Evolutionary conservation across 2,797 vertebrate genomes (phyloP), one percentile per base, ranked within the genome.

Genomic region (Vipera latastei): DNA sequence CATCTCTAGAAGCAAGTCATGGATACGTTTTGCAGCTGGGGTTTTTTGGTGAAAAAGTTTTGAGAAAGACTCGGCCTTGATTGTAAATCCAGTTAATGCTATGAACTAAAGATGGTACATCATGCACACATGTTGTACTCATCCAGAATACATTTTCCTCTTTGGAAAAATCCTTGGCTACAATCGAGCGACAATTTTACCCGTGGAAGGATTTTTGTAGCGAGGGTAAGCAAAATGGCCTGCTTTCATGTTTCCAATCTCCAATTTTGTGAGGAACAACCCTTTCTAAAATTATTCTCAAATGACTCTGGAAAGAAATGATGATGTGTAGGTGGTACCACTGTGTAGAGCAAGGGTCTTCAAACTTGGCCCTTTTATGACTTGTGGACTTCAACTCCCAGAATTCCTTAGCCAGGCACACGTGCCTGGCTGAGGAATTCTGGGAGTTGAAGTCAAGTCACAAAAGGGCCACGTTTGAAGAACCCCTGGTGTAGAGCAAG

Each of bases 1-100:
- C 94, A 92, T 85, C 96, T 96, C 97, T 95, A 94, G 93, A 25
- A 95, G 73, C 95, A 97, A 97, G 97, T 95, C 97, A 97, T 95
- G 94, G 93, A 97, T 0, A 6, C 93, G 95, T 94, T 97, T 96
- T 97, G 97, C 93, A 96, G 95, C 96, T 95, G 96, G 96, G 96
- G 97, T 97, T 93, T 93, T 86, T 95, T 95, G 94, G 93, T 93
- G 95, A 95, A 97, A 96, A 95, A 92, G 59, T 92, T 95, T 95
- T 96, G 94, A 94, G 93, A 92, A 94, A 93, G 93, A 92, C 60
- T 95, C 94, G 95, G 73, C 95, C 95, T 96, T 86, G 61, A 88
- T 90, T 92, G 89, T 97, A 97, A 97, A 97, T 96, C 95, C 90
- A 92, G 86, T 92, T 94, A 96, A 96, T 94, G 44, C 95, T 96